These are phyloP conservation scores for Calcarius ornatus DNA, from an alignment of 2,113 vertebrate species.

Conservation along the genomic window DNA sequence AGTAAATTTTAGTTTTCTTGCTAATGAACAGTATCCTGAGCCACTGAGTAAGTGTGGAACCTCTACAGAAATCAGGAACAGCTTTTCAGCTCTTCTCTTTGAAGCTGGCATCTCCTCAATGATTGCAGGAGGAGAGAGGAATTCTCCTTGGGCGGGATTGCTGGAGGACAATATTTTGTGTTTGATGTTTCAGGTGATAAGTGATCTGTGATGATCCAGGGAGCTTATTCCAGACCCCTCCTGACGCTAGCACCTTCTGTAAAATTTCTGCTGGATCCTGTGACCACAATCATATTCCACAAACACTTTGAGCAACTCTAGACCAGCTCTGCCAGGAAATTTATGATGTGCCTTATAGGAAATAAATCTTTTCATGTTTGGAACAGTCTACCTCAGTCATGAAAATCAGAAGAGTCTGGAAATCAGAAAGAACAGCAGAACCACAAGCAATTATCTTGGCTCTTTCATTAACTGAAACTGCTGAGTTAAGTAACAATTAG, in stretches of 20 bases:
- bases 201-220: not conserved
- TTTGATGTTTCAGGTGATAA: not conserved
- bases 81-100: not conserved
- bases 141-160: not conserved
- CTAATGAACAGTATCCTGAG: not conserved
- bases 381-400: not conserved
- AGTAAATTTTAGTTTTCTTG: not conserved
- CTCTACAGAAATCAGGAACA: not conserved
- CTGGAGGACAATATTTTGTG: not conserved
- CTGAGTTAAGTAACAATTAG: not conserved
- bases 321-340: not conserved
- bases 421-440: not conserved
- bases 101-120: not conserved
- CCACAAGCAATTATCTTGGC: not conserved
- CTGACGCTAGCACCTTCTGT: not conserved
- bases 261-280: not conserved
- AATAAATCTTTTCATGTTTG: constrained; percentile 37
- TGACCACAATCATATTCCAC: not conserved
- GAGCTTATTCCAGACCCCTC: not conserved
- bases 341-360: not conserved
- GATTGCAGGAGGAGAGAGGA: not conserved
- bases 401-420: not conserved
- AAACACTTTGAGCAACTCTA: constrained; percentile 7
- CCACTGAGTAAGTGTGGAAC: not conserved
- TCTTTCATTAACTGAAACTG: not conserved